Evolutionary conservation across 2,888 invertebrate species (phyloP), one percentile per base, ranked within the genome.

Genomic region (Cheilosia soror): DNA sequence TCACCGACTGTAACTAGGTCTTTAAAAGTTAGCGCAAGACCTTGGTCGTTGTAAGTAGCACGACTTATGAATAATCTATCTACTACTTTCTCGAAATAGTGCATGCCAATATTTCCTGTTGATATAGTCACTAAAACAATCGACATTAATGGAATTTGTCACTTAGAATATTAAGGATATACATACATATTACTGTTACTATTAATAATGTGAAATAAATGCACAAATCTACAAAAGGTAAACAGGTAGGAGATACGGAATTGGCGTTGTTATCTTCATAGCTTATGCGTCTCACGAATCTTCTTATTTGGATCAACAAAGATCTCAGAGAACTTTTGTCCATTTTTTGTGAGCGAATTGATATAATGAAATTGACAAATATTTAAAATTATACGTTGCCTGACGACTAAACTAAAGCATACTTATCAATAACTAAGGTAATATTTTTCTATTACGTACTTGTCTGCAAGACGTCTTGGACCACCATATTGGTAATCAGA

Each of bases 1-100:
- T 89, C 89, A 1, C 62, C 76, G 3, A 87, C 83, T 25, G 88
- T 89, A 13, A 87, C 85, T 4, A 88, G 15, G 3, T 89, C 72
- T 0, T 40, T 49, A 47, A 87, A 89, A 1, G 25, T 44, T 6
- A 71, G 25, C 9, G 42, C 65, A 49, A 31, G 44, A 0, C 57
- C 69, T 11, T 76, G 20, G 0, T 71, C 51, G 2, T 71, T 84
- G 5, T 72, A 76, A 0, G 68, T 25, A 33, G 72, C 49, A 0
- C 87, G 87, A 0, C 55, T 44, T 6, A 88, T 5, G 47, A 89
- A 89, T 2, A 88, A 37, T 58, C 87, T 83, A 5, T 86, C 71
- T 27, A 89, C 60, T 9, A 84, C 29, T 44, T 88, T 58, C 62
- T 87, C 87, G 44, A 87, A 88, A 51, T 87, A 85, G 42, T 72